Percentiles rank a stretch among this genome's conserved stretches.
phyloP scores from a whole-genome alignment of 2,113 vertebrate species.

The Coturnix japonica region DNA sequence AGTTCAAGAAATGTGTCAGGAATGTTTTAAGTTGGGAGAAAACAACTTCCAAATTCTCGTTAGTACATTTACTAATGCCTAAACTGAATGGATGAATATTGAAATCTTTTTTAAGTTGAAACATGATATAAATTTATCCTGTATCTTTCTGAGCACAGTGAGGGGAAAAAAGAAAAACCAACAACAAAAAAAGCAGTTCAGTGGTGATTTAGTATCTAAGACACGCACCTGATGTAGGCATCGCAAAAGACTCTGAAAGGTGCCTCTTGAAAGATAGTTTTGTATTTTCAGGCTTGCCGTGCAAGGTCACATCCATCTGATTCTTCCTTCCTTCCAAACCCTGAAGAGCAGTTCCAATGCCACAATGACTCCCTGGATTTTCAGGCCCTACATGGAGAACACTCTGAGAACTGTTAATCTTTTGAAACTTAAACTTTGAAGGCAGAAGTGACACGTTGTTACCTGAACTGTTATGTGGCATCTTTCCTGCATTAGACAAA shows the following conservation, averaged over 20 bases:
- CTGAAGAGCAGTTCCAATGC: conserved; percentile 21
- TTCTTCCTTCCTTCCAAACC: conserved; percentile 53
- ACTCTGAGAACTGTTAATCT: conserved; percentile 48
- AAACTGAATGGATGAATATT: neutral
- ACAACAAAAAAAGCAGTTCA: neutral
- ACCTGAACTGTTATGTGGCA: neutral
- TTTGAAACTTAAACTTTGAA: conserved; percentile 77
- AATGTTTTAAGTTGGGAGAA: neutral
- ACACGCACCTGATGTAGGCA: conserved; percentile 83
- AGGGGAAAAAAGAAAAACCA: neutral
- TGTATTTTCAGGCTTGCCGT: conserved; percentile 31
- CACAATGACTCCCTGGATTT: conserved; percentile 28
- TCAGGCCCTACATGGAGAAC: conserved; percentile 10
- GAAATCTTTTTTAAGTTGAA: neutral
- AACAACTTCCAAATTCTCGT: neutral
- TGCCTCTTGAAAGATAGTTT: conserved; percentile 82
- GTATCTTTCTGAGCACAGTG: neutral
- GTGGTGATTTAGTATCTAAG: neutral
- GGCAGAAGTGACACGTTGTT: conserved; percentile 21
- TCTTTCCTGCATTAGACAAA: neutral
- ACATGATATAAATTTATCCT: neutral
- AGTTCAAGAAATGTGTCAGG: neutral
- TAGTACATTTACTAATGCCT: neutral
- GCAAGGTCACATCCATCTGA: conserved; percentile 25
- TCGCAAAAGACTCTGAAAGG: conserved; percentile 77